Conservation (phyloP, 2,888 invertebrate species). For the Aricia artaxerxes region DNA sequence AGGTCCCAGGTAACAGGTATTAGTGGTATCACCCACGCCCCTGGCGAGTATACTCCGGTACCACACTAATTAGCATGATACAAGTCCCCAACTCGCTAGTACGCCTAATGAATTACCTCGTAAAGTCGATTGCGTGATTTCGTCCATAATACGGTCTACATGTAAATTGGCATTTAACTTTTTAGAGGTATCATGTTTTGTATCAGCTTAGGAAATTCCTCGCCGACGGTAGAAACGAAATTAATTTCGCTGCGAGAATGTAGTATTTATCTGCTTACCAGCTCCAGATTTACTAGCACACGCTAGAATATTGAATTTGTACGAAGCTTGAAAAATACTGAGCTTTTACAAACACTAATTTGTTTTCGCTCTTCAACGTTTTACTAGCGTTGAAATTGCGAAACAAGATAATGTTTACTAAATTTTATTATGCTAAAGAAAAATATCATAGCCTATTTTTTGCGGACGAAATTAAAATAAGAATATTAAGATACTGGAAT, state of each 20-base stretch:
- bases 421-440: too few relatives aligned
- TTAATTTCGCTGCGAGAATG: background rate
- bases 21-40: conserved; percentile 56
- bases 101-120: conserved; percentile 66
- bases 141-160: conserved; percentile 43
- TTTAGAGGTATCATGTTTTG: conserved; percentile 30
- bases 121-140: conserved; percentile 49
- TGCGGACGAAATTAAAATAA: background rate
- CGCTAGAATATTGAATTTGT: background rate
- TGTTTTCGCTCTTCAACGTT: background rate
- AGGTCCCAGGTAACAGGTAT: conserved; percentile 36
- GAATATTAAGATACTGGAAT: background rate
- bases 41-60: conserved; percentile 44
- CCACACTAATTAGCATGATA: conserved; percentile 56
- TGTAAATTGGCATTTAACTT: conserved; percentile 41
- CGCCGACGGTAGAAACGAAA: background rate
- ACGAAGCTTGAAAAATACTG: background rate
- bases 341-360: background rate
- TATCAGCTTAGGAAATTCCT: conserved; percentile 9
- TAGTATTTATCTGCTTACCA: background rate
- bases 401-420: background rate
- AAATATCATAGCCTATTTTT: background rate
- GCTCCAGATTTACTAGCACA: background rate
- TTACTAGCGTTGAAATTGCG: background rate
- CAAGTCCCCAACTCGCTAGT: conserved; percentile 57